These are phyloP conservation scores for Glyptemys insculpta DNA, from an alignment of 2,797 vertebrate genomes.

Conservation along the genomic window DNA sequence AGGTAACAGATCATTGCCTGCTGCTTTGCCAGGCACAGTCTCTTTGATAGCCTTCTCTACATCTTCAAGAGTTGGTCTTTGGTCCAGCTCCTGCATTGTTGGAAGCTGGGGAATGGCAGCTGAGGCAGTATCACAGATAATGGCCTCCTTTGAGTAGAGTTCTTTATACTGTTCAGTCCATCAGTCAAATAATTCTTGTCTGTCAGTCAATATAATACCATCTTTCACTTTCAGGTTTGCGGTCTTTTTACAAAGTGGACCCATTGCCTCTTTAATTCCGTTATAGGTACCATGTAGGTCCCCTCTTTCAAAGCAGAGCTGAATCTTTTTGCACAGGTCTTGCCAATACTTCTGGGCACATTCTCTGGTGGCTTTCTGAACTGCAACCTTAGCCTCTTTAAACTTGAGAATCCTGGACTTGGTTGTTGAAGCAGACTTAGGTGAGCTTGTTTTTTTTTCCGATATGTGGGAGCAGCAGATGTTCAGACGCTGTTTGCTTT, in stretches of 20 bases:
- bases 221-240: neutral
- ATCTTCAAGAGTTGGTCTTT: no score
- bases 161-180: neutral
- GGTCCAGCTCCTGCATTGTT: no score
- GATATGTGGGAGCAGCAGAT: neutral
- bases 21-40: no score
- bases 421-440: neutral
- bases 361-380: neutral
- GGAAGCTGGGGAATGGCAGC: no score
- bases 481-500: neutral
- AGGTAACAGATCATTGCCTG: no score
- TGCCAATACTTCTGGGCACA: neutral
- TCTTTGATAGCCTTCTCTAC: no score
- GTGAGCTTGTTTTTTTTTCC: neutral
- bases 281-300: neutral
- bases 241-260: neutral
- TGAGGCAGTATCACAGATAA: no score
- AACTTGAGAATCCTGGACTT: neutral
- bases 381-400: neutral
- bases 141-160: no score
- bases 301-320: neutral
- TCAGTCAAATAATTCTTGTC: neutral
- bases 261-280: neutral
- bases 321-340: neutral
- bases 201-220: neutral